Percentiles rank a stretch among this genome's conserved stretches.
Evolutionary conservation across 2,113 vertebrate species (phyloP).

Genomic region (Mustelus asterias): DNA sequence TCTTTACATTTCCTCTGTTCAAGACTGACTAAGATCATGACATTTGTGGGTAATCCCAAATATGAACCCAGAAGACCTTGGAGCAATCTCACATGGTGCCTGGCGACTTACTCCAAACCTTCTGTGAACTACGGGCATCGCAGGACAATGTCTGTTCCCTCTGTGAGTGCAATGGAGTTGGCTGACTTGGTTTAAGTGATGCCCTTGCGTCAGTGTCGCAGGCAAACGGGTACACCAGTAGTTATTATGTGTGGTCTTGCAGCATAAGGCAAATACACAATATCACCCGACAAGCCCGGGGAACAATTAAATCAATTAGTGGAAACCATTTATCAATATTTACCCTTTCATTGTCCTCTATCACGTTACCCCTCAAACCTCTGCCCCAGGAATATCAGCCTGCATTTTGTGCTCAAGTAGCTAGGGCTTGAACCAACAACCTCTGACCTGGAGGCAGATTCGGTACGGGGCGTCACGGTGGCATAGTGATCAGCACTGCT

Average conservation of each 20-base stretch:
- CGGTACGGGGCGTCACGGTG: too few relatives aligned
- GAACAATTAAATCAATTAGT: not conserved
- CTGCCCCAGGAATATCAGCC: not conserved
- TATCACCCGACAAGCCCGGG: not conserved
- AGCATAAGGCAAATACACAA: not conserved
- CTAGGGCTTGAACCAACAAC: not conserved
- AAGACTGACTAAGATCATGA: not conserved
- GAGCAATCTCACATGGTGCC: not conserved
- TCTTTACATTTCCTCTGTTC: not conserved
- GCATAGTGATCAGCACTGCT: too few relatives aligned
- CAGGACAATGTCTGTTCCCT: not conserved
- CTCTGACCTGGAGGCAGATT: not conserved
- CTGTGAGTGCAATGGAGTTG: not conserved
- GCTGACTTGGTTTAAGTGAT: not conserved
- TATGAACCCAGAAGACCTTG: too few relatives aligned
- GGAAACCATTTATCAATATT: not conserved
- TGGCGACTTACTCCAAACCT: not conserved
- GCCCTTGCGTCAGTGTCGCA: not conserved
- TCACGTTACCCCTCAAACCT: not conserved
- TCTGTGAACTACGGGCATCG: not conserved
- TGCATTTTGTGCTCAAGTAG: not conserved
- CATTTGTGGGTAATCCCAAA: not conserved
- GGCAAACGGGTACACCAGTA: not conserved
- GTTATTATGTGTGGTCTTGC: not conserved
- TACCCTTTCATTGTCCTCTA: not conserved